A percentile compares a stretch with the other conserved stretches of the same genome.
These are phyloP conservation scores for Stenotaenia linearis DNA, from an alignment of 2,888 invertebrate species.

Conservation along the genomic window DNA sequence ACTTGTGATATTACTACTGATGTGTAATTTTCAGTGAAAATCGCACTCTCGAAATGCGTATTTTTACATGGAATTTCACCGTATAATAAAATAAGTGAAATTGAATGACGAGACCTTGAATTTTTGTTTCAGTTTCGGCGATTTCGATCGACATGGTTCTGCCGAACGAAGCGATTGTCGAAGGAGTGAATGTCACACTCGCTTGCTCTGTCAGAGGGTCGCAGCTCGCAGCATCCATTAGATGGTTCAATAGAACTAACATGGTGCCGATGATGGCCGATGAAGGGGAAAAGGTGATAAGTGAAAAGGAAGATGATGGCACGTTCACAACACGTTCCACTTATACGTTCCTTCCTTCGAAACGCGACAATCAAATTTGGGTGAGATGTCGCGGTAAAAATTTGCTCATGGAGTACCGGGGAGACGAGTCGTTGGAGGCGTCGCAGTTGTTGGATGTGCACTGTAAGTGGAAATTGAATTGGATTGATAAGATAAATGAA, in stretches of 20 bases:
- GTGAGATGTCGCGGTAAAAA: not conserved
- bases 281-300: constrained; percentile 3
- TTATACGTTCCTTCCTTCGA: not conserved
- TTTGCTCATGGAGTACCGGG: not conserved
- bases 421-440: not conserved
- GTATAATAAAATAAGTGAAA: no score
- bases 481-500: no score
- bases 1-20: no score
- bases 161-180: not conserved
- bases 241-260: constrained; percentile 7
- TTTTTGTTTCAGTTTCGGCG: no score
- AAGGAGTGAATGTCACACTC: not conserved
- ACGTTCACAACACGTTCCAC: not conserved
- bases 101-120: no score
- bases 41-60: no score
- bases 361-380: not conserved
- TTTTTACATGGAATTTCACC: no score
- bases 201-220: not conserved
- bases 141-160: not conserved
- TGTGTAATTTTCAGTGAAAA: no score
- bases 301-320: not conserved
- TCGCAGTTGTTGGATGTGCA: not conserved
- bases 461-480: not conserved
- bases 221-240: not conserved
- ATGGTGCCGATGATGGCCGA: not conserved